Conservation (phyloP, 2,888 invertebrate genomes). For the Diaperis boleti region DNA sequence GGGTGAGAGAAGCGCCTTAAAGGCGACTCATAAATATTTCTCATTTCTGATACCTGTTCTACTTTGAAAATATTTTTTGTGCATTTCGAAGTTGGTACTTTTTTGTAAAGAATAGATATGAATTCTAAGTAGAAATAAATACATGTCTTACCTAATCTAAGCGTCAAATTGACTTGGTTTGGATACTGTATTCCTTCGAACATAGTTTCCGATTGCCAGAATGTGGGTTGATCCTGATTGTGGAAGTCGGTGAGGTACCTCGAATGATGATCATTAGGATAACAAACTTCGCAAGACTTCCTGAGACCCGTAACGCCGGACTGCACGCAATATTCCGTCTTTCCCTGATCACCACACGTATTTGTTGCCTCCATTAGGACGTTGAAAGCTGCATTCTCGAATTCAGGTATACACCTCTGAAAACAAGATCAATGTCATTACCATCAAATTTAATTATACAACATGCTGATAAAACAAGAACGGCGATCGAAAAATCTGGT, state of each 20-base stretch:
- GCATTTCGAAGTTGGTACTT: too few relatives aligned
- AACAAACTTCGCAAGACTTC: conserved; percentile 87
- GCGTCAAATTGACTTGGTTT: conserved; percentile 85
- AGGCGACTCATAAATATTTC: too few relatives aligned
- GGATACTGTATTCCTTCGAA: conserved; percentile 92
- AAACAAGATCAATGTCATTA: conserved; percentile 52
- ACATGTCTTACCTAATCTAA: conserved; percentile 56
- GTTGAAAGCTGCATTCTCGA: conserved; percentile 95
- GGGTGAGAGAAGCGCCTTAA: too few relatives aligned
- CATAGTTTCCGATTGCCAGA: conserved; percentile 99
- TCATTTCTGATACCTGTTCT: too few relatives aligned
- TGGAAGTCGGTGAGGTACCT: conserved; percentile 91
- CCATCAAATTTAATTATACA: conserved; percentile 12
- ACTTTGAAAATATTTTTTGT: too few relatives aligned
- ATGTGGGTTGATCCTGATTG: conserved; percentile 89
- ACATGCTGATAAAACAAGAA: too few relatives aligned
- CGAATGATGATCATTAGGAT: conserved; percentile 76
- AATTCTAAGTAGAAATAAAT: background rate
- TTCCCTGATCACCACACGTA: conserved; percentile 90
- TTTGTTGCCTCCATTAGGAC: conserved; percentile 93
- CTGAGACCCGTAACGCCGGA: conserved; percentile 77
- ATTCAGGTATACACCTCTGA: conserved; percentile 95
- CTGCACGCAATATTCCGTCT: conserved; percentile 90
- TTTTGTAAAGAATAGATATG: too few relatives aligned
- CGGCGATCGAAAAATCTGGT: background rate